Base-by-base conservation (phyloP, 1,140 invertebrate genomes). In the Andricus grossulariae region DNA sequence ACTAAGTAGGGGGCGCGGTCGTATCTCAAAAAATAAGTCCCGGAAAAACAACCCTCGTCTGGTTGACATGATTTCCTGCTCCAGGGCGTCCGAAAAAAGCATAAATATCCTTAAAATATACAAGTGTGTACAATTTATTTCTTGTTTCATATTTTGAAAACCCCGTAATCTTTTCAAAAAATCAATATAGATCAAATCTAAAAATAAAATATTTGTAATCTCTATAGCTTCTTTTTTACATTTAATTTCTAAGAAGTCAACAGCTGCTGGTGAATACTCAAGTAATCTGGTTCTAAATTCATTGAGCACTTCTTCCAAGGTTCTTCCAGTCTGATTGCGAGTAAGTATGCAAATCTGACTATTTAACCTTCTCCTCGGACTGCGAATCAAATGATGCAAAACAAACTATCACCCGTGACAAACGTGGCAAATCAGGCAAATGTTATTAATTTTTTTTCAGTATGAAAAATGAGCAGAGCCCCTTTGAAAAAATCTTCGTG, bases 211-310 rank as follows among this genome's bases (percentile, higher is more conserved):
- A 18, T 54, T 18, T 11, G 39, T 45, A 1, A 45, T 10, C 39
- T 45, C 39, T 45, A 32, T 32, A 45, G 52, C 15, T 25, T 32
- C 21, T 39, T 39, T 12, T 39, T 66, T 66, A 4, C 25, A 25
- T 7, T 32, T 66, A 15, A 39, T 8, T 66, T 12, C 10, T 12
- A 66, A 66, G 60, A 66, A 66, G 39, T 13, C 3, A 66, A 16
- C 60, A 66, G 25, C 60, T 66, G 60, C 60, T 66, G 39, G 39
- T 66, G 60, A 66, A 66, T 66, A 39, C 25, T 66, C 25, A n/a
- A 66, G 60, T 15, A 66, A 66, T 66, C 32, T 66, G 32, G 60
- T 66, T 66, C 60, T 66, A 66, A 66, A 66, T 66, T 66, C 60
- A 66, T 66, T 66, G 60, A 45, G 32, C 60, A 45, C 60, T 66